Evolutionary conservation across 2,888 invertebrate genomes (phyloP), one percentile per base, ranked within the genome.

Genomic region (Sarcophaga carnaria): DNA sequence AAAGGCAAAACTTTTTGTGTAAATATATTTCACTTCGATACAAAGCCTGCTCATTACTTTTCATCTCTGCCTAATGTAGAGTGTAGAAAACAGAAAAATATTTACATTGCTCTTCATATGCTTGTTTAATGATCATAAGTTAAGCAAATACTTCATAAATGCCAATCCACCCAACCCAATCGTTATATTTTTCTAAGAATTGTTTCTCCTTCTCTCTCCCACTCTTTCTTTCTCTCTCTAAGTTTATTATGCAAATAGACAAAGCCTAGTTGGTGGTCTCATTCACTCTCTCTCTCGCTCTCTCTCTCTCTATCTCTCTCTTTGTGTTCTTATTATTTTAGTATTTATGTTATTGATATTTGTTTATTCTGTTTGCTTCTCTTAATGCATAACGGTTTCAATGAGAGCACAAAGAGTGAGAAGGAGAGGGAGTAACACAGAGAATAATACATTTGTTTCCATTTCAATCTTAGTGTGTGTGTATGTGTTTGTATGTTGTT

Each of bases 361-460:
- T 66, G 64, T 54, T 54, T 54, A 79, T 27, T 71, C 12, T 80
- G 80, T 59, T 59, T 63, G 54, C 54, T 70, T 79, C 70, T 14
- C 54, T 20, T n/a, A 64, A 71, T 49, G 20, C 20, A 27, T 63
- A 4, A 63, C 54, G 12, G 54, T 54, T 54, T 3, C 17, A 2
- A 2, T 37, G 8, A 54, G 12, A 54, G 5, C 14, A 6, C 25
- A 59, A 47, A 78, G 12, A 49, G 54, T 4, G n/a, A 27, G 20
- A 22, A 1, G 22, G 1, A 5, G 25, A 66, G 17, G 17, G 11
- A 64, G 4, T 14, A 64, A 25, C 0, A 25, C 17, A 64, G 14
- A 25, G 25, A 64, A 64, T 25, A 11, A 54, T 54, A 54, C 17
- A 54, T 54, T 54, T 54, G 54, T 54, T 54, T 54, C 12, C 14